These are phyloP conservation scores for Trachymyrmex septentrionalis DNA, from an alignment of 1,140 invertebrate genomes.

Conservation along the genomic window DNA sequence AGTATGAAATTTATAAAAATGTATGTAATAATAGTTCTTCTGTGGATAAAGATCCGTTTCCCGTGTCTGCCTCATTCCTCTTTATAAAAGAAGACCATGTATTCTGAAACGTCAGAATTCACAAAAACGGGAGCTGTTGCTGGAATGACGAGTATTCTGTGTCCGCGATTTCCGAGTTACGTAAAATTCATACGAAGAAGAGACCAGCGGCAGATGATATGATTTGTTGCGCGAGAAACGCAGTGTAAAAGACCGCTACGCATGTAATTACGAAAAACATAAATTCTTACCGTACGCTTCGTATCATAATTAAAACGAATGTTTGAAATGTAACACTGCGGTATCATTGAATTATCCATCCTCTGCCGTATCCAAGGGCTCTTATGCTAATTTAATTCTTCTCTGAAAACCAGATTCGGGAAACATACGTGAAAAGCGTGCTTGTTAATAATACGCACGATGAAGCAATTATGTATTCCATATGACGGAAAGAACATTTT, in stretches of 20 bases:
- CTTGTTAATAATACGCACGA: conserved; percentile 58
- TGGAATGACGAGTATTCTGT: conserved; percentile 59
- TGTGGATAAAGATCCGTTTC: conserved; percentile 61
- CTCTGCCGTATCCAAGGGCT: conserved; percentile 52
- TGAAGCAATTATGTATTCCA: conserved; percentile 47
- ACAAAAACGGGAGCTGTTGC: conserved; percentile 59
- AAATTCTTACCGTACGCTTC: conserved; percentile 64
- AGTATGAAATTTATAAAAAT: conserved; percentile 56
- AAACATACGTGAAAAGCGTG: conserved; percentile 55
- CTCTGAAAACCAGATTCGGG: conserved; percentile 50
- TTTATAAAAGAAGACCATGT: conserved; percentile 55
- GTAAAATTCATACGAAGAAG: conserved; percentile 63
- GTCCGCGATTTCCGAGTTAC: conserved; percentile 61
- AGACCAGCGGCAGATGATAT: conserved; percentile 60
- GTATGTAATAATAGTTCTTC: conserved; percentile 42
- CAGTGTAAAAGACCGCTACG: conserved; percentile 60
- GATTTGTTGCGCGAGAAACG: conserved; percentile 64
- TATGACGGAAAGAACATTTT: conserved; percentile 56
- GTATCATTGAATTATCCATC: conserved; percentile 63
- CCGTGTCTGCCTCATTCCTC: conserved; percentile 37
- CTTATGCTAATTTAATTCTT: conserved; percentile 65
- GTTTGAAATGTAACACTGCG: conserved; percentile 61
- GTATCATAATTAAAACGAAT: conserved; percentile 65
- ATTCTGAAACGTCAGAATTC: conserved; percentile 60
- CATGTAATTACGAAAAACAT: conserved; percentile 66